Base-by-base conservation (phyloP, 2,888 invertebrate species). In the Molorchus minor region DNA sequence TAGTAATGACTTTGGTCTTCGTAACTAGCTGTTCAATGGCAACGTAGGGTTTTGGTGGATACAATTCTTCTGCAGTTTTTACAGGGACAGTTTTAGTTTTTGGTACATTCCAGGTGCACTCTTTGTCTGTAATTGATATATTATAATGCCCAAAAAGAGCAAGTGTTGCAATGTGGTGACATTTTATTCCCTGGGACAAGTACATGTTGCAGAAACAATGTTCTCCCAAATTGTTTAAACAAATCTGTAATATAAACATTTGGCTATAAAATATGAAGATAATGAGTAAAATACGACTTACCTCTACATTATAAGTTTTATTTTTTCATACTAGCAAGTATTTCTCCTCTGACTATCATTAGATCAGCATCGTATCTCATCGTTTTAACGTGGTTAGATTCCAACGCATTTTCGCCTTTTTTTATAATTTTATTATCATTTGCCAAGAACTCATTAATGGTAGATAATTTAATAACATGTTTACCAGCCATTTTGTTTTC, bases 241-340 rank as follows among this genome's bases (percentile, higher is more conserved):
- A n/a, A n/a, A n/a, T n/a, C n/a, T n/a, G n/a, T n/a, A n/a, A n/a
- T n/a, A n/a, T n/a, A n/a, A n/a, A n/a, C n/a, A n/a, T n/a, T n/a
- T n/a, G n/a, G n/a, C n/a, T n/a, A n/a, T n/a, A n/a, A n/a, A n/a
- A n/a, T n/a, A n/a, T n/a, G n/a, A n/a, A n/a, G n/a, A n/a, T n/a
- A n/a, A n/a, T n/a, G 8, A 25, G 8, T 5, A 25, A 25, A 25
- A 8, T 8, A 25, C 25, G 8, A 13, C 40, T 19, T 49, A 56
- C 56, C 56, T 56, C 41, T 16, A 47, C 33, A 15, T 56, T 40
- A 29, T 56, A 56, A 2, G 8, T 17, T 49, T 49, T 40, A 17
- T 40, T 33, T 15, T 49, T 56, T n/a, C 49, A 56, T 49, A 25
- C 56, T 56, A 7, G 56, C 56, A 21, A 41, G 49, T 16, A 56